phyloP scores from a whole-genome alignment of 2,797 vertebrate genomes.

The Crax fasciolata region DNA sequence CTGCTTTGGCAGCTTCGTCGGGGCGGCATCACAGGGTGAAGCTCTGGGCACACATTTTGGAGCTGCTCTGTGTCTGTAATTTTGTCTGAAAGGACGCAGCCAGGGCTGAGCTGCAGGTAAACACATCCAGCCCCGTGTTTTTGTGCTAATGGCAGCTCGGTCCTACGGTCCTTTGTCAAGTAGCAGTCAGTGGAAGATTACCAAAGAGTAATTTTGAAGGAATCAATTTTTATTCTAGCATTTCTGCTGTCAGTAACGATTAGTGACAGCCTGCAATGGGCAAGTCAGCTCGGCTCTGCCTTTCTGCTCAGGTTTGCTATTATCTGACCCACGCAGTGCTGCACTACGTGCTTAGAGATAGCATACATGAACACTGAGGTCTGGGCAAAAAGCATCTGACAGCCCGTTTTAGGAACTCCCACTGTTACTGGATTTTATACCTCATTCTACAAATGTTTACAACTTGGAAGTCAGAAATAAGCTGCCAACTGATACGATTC shows the following conservation, averaged over 20 bases:
- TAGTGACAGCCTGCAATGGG: neutral
- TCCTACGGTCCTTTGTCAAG: neutral
- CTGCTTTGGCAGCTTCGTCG: neutral
- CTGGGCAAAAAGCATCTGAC: neutral
- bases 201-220: neutral
- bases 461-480: neutral
- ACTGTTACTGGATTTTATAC: neutral
- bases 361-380: neutral
- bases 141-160: neutral
- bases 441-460: neutral
- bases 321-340: neutral
- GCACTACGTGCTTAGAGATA: neutral
- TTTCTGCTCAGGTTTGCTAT: neutral
- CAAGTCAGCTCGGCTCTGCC: neutral
- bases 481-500: neutral
- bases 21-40: neutral
- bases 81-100: neutral
- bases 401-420: neutral
- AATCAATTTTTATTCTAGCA: neutral
- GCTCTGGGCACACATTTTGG: slow-evolving; percentile 2
- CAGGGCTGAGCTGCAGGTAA: slow-evolving; percentile 13
- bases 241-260: neutral
- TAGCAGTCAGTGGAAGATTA: neutral
- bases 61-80: neutral
- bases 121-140: slow-evolving; percentile 8